Conservation (phyloP, 2,888 invertebrate species). For the Caenorhabditis sp. region DNA sequence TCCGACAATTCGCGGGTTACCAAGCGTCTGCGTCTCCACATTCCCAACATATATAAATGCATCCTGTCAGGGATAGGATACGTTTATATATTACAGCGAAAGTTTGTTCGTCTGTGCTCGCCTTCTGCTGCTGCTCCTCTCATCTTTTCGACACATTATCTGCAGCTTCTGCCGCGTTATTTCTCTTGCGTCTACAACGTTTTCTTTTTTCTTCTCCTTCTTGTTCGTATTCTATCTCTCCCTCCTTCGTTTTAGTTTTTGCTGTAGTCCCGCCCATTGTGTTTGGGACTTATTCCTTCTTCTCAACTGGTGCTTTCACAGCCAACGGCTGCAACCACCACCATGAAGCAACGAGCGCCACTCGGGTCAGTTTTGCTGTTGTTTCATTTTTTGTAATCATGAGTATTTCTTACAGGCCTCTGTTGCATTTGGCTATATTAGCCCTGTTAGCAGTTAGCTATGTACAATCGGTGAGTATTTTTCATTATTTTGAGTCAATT, state of each 20-base stretch:
- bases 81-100: neutral
- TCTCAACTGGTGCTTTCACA: slow-evolving; percentile 42
- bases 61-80: neutral
- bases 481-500: no score
- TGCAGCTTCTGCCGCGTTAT: neutral
- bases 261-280: slow-evolving; percentile 18
- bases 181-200: no score
- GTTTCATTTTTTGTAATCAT: slow-evolving; percentile 13
- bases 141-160: neutral
- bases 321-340: slow-evolving; percentile 44
- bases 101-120: neutral
- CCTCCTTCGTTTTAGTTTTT: neutral
- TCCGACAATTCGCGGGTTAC: neutral
- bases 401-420: slow-evolving; percentile 35
- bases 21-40: neutral
- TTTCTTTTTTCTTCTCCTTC: no score
- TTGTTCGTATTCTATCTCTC: neutral
- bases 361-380: slow-evolving; percentile 27
- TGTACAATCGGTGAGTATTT: slow-evolving; percentile 50
- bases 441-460: slow-evolving; percentile 39
- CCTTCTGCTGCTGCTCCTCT: neutral
- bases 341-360: slow-evolving; percentile 46
- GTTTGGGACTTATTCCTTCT: slow-evolving; percentile 30
- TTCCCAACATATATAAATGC: neutral
- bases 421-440: slow-evolving; percentile 46